Percentiles rank a stretch among this genome's conserved stretches.
Conservation (phyloP, 2,797 vertebrate species). For the Xerus rutilus region DNA sequence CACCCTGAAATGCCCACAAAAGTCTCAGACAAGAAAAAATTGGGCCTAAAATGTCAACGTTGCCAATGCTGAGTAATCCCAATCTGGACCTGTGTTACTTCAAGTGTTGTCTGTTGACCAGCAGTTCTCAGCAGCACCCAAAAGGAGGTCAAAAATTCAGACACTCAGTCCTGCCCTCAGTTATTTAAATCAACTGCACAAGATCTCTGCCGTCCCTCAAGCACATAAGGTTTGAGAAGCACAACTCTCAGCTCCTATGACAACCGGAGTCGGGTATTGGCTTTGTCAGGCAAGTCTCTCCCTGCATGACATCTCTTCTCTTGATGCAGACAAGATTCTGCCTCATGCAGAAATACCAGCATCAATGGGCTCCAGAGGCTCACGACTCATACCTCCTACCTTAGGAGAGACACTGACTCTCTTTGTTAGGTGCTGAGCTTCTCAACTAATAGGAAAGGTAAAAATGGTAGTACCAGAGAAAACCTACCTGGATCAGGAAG, state of each 20-base stretch:
- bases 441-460: background rate
- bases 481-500: background rate
- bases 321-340: background rate
- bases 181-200: background rate
- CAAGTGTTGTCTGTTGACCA: background rate
- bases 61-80: background rate
- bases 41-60: background rate
- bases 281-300: background rate
- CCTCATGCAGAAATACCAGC: background rate
- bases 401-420: background rate
- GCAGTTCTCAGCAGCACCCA: background rate
- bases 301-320: background rate
- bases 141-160: slow-evolving; percentile 37
- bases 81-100: background rate
- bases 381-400: background rate
- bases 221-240: background rate
- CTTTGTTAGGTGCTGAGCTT: background rate
- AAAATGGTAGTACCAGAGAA: background rate
- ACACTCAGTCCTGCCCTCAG: background rate
- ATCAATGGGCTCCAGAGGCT: background rate
- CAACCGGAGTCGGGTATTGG: background rate
- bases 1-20: background rate
- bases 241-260: background rate
- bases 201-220: background rate
- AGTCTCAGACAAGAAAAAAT: background rate